Evolutionary conservation across 2,888 invertebrate species (phyloP).

Genomic region (Lasioglossum leucozonium): DNA sequence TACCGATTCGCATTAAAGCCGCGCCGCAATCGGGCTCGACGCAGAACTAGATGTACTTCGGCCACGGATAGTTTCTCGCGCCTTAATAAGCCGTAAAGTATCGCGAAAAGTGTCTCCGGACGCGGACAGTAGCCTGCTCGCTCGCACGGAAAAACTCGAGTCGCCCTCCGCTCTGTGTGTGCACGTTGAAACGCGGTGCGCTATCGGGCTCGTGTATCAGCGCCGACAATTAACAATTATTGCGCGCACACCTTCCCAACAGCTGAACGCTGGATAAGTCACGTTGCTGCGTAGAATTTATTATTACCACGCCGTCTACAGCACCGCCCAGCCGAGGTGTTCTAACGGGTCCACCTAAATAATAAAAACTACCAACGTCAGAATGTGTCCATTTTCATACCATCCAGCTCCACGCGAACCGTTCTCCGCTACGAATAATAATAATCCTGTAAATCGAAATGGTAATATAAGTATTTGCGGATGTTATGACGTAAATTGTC

Average conservation of each 20-base stretch:
- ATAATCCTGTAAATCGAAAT: too few relatives aligned
- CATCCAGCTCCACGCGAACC: too few relatives aligned
- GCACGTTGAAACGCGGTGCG: slow-evolving; percentile 38
- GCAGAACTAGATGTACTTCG: not conserved
- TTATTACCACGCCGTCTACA: slow-evolving; percentile 71
- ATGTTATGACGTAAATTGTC: too few relatives aligned
- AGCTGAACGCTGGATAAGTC: slow-evolving; percentile 75
- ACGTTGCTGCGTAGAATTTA: slow-evolving; percentile 81
- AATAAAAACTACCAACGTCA: too few relatives aligned
- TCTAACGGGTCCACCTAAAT: slow-evolving; percentile 1
- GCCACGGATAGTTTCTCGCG: slow-evolving; percentile 36
- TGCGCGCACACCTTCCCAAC: slow-evolving; percentile 68
- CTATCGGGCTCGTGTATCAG: slow-evolving; percentile 70
- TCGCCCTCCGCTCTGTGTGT: slow-evolving; percentile 15
- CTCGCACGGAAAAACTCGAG: slow-evolving; percentile 49
- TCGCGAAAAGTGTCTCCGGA: slow-evolving; percentile 40
- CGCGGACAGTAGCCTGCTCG: slow-evolving; percentile 60
- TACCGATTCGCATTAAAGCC: slow-evolving; percentile 35
- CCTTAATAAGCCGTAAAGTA: slow-evolving; percentile 54
- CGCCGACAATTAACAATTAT: slow-evolving; percentile 77
- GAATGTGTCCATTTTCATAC: too few relatives aligned
- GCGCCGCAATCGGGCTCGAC: not conserved
- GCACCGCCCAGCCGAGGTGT: slow-evolving; percentile 1
- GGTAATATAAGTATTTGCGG: too few relatives aligned
- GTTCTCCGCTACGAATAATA: too few relatives aligned